Evolutionary conservation across 2,797 vertebrate genomes (phyloP), one percentile per base, ranked within the genome.

Genomic region (Kryptopterus vitreolus): DNA sequence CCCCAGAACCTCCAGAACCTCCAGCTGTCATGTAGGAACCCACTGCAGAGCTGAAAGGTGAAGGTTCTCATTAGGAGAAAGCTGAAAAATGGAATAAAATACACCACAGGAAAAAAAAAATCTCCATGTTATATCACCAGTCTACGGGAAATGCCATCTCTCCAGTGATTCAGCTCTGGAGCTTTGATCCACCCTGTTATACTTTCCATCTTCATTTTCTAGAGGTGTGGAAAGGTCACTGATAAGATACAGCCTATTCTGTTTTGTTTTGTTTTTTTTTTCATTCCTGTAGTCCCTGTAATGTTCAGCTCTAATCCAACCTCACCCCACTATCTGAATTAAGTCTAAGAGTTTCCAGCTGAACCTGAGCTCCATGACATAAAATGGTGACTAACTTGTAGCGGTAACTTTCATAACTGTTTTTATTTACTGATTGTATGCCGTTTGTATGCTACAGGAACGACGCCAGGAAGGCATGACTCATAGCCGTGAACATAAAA

Each of bases 401-500:
- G 59, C 4, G 1, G 4, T 43, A 43, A 43, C n/a, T 43, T 43
- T 73, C 2, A 20, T 10, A 58, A 46, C n/a, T 10, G n/a, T 74
- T 22, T 11, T n/a, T 13, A 3, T 29, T 4, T 7, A 20, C 9
- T 59, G 72, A 75, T 75, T 75, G n/a, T 38, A 75, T 46, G 55
- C 33, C 3, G 22, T 46, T 46, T 75, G 72, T 59, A 38, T 59
- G n/a, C 57, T 46, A 20, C 72, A 61, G 55, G 35, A 59, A 9
- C 16, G 22, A 48, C 13, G 72, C 72, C 72, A 75, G 72, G 52
- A 35, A 61, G 6, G 0, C 38, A 29, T 75, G 72, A 75, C 35
- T 75, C 72, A 75, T 1, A 29, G 8, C 3, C 59, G 53, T 12
- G 12, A 15, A 15, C 15, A 59, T 3, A 1, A 20, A n/a, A 38